Percentiles rank a stretch among this genome's conserved stretches.
Conservation (phyloP, 2,797 vertebrate species). For the Malurus leucopterus region DNA sequence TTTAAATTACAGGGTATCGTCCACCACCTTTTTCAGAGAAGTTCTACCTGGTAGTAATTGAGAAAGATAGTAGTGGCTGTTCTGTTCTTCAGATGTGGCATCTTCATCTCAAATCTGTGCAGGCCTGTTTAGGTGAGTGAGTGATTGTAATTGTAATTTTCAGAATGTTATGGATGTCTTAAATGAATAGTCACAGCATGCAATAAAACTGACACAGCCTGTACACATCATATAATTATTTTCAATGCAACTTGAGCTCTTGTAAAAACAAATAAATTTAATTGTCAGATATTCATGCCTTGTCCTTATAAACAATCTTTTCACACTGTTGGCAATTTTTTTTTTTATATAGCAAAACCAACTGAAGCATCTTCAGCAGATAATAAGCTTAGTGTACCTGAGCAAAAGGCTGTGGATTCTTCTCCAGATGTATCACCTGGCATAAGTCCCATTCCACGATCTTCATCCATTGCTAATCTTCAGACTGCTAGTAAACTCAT, state of each 20-base stretch:
- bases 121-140: conserved; percentile 90
- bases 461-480: conserved; percentile 94
- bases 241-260: background rate
- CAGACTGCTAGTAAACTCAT: conserved; percentile 98
- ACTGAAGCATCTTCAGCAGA: conserved; percentile 74
- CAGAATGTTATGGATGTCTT: background rate
- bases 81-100: conserved; percentile 98
- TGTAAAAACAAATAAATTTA: background rate
- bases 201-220: background rate
- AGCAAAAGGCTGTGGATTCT: conserved; percentile 79
- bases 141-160: background rate
- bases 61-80: conserved; percentile 85
- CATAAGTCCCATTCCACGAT: conserved; percentile 85
- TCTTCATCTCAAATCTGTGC: conserved; percentile 93
- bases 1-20: conserved; percentile 80
- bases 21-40: conserved; percentile 96
- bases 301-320: background rate
- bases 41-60: conserved; percentile 96
- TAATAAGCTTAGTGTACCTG: conserved; percentile 84
- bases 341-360: conserved; percentile 73
- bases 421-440: conserved; percentile 85
- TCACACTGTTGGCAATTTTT: background rate
- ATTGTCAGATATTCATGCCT: background rate
- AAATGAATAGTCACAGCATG: background rate
- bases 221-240: background rate